Evolutionary conservation across 2,888 invertebrate genomes (phyloP).

Genomic region (Himalopsyche japonica): DNA sequence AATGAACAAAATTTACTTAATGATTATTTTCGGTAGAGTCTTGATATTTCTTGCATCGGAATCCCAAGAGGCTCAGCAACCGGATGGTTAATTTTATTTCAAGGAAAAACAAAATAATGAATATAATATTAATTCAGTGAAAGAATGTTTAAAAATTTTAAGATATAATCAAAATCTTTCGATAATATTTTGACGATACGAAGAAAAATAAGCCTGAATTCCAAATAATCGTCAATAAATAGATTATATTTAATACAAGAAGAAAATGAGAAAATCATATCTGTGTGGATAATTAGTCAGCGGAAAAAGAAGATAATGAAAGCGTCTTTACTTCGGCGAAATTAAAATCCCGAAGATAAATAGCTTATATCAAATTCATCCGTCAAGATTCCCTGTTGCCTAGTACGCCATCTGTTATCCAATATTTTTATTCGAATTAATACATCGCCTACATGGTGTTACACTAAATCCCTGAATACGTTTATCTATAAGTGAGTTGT

Average conservation of each 20-base stretch:
- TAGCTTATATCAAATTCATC: conserved; percentile 6
- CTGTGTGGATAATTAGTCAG: neutral
- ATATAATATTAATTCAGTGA: too few relatives aligned
- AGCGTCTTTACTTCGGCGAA: neutral
- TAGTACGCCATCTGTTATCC: neutral
- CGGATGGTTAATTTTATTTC: too few relatives aligned
- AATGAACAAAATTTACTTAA: too few relatives aligned
- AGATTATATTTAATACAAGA: neutral
- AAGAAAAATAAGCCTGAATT: neutral
- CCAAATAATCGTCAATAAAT: neutral
- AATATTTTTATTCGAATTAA: neutral
- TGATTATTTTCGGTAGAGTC: too few relatives aligned
- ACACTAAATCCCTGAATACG: too few relatives aligned
- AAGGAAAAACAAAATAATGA: too few relatives aligned
- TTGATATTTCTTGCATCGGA: too few relatives aligned
- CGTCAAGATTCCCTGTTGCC: conserved; percentile 3
- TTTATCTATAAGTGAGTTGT: too few relatives aligned
- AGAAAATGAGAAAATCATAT: neutral
- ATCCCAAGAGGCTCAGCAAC: too few relatives aligned
- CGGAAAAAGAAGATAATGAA: neutral
- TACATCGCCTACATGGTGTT: neutral
- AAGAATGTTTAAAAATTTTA: too few relatives aligned
- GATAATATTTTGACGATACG: neutral
- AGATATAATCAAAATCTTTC: neutral
- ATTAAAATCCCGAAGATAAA: conserved; percentile 15